phyloP scores from a whole-genome alignment of 1,140 invertebrate species.

The Hylaeus volcanicus region DNA sequence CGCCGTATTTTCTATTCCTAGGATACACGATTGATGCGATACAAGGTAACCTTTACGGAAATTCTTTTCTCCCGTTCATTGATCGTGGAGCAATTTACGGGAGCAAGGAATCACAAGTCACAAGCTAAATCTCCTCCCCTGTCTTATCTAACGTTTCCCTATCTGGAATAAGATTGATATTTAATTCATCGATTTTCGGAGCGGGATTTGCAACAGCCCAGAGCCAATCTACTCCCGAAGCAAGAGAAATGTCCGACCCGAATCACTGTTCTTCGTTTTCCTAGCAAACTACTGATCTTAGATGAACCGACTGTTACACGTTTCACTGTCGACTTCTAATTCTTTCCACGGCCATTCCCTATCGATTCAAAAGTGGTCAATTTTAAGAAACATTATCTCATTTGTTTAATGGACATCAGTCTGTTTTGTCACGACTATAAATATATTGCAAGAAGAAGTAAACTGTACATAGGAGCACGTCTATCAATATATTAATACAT shows the following conservation, averaged over 20 bases:
- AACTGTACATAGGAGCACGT: too few relatives aligned
- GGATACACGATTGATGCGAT: too few relatives aligned
- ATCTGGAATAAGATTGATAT: slow-evolving; percentile 58
- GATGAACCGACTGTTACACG: slow-evolving; percentile 43
- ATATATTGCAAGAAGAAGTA: too few relatives aligned
- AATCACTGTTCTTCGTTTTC: slow-evolving; percentile 63
- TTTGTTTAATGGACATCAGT: too few relatives aligned
- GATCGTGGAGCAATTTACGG: slow-evolving; percentile 40
- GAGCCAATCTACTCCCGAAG: slow-evolving; percentile 54
- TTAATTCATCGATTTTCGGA: slow-evolving; percentile 66
- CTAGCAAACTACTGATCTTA: slow-evolving; percentile 42
- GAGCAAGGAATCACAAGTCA: slow-evolving; percentile 43
- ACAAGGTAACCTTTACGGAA: background rate
- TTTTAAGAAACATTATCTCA: too few relatives aligned
- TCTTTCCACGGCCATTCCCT: background rate
- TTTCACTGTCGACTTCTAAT: slow-evolving; percentile 14
- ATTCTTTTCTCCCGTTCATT: background rate
- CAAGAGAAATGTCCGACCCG: slow-evolving; percentile 37
- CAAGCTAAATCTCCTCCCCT: slow-evolving; percentile 48
- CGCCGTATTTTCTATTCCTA: too few relatives aligned
- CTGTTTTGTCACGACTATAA: too few relatives aligned
- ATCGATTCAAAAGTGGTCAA: too few relatives aligned
- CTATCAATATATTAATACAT: too few relatives aligned
- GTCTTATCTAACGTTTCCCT: slow-evolving; percentile 50
- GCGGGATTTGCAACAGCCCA: slow-evolving; percentile 46